Evolutionary conservation across 1,140 invertebrate species (phyloP), one percentile per base, ranked within the genome.

Genomic region (Dendroctonus valens): DNA sequence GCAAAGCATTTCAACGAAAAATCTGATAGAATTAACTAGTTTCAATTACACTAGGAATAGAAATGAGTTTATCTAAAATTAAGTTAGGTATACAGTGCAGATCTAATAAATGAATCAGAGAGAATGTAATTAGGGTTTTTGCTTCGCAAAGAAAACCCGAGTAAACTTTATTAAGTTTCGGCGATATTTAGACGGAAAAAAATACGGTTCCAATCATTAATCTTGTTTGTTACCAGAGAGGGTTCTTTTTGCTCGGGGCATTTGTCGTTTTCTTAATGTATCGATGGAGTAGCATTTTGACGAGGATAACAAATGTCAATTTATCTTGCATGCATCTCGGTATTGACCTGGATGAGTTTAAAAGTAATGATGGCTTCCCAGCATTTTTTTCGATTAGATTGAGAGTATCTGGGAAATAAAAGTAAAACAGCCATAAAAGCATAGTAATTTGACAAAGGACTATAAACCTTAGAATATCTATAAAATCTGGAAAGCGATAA

Each of bases 171-270:
- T 67, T 67, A 67, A 67, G 65, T 62, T 61, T 54, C 41, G 51
- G 59, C 41, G 14, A 61, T 67, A 62, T 67, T 46, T 61, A 55
- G 59, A 67, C 37, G 59, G 26, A 26, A 57, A 67, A 67, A 67
- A 67, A 67, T 67, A 67, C 65, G 41, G 51, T 57, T 61, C 51
- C 58, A 61, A 62, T 67, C 65, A 67, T 67, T 67, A 67, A 67
- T 67, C 65, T 67, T 67, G 52, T 67, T 67, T 67, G 65, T 67
- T 67, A 61, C 62, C 52, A 62, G 65, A 67, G 59, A 55, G 38
- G 58, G 58, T 39, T 46, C 53, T 52, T 52, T 59, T 67, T 67
- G 50, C 49, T 41, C 11, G 44, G 42, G 57, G 40, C 50, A 60
- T 67, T 67, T 53, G 51, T 52, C 57, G 58, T 46, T 41, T 15